Conservation (phyloP, 2,113 vertebrate species). For the Pipra filicauda region DNA sequence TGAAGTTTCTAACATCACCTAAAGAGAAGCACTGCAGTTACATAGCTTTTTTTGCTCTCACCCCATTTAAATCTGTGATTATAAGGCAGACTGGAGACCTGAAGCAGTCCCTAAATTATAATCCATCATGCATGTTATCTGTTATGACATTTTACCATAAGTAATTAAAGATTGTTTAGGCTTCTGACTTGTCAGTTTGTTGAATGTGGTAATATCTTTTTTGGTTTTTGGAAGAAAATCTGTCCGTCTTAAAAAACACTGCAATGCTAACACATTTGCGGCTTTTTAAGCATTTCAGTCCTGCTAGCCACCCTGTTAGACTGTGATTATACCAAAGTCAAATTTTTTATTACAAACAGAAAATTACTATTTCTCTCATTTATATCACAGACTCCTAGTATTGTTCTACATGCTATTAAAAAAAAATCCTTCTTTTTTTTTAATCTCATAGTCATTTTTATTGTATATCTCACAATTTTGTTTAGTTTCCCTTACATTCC, state of each 20-base stretch:
- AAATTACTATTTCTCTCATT: neutral
- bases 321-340: neutral
- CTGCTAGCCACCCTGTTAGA: neutral
- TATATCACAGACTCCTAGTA: neutral
- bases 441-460: neutral
- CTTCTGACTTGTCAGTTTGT: neutral
- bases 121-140: neutral
- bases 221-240: neutral
- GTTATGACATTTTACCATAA: neutral
- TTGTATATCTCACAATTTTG: neutral
- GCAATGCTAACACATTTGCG: neutral
- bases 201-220: neutral
- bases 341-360: neutral
- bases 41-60: neutral
- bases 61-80: neutral
- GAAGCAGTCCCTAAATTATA: slow-evolving; percentile 1
- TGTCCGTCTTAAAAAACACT: neutral
- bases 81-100: neutral
- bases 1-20: neutral
- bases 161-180: slow-evolving; percentile 27
- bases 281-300: rapidly evolving
- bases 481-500: neutral
- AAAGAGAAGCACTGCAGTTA: neutral
- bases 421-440: neutral
- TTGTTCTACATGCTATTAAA: neutral